Conservation (phyloP, 2,797 vertebrate genomes). For the Erpetoichthys calabaricus region DNA sequence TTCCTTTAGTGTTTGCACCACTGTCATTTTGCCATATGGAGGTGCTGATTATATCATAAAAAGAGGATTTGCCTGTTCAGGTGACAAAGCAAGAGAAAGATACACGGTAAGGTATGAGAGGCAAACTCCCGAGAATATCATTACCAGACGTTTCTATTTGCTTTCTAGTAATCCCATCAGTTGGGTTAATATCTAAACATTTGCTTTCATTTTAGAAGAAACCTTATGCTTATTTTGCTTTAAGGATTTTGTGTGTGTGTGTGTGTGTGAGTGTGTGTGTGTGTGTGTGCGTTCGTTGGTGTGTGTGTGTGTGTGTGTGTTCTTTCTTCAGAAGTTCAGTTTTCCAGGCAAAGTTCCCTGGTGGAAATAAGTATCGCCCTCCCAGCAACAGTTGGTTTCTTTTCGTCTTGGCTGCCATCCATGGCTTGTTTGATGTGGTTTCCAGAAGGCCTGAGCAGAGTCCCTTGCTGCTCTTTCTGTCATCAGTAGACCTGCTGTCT, state of each 20-base stretch:
- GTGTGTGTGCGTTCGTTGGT: not conserved
- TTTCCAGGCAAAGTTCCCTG: not conserved
- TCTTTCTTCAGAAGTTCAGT: not conserved
- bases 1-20: too few species aligned
- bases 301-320: not conserved
- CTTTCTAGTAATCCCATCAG: not conserved
- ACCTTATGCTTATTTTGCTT: not conserved
- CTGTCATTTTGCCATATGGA: too few species aligned
- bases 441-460: constrained; percentile 57
- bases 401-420: constrained; percentile 55
- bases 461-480: constrained; percentile 58
- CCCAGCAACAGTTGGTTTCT: constrained; percentile 51
- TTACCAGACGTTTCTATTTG: not conserved
- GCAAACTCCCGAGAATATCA: not conserved
- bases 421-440: constrained; percentile 65
- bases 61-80: too few species aligned
- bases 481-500: constrained; percentile 65
- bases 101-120: not conserved
- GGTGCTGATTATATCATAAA: too few species aligned
- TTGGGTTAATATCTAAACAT: not conserved
- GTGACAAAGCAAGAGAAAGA: not conserved
- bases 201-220: not conserved
- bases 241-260: not conserved
- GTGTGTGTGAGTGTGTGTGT: not conserved
- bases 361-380: constrained; percentile 5